Conservation (phyloP, 1,140 invertebrate species). For the Saccostrea cuccullata region DNA sequence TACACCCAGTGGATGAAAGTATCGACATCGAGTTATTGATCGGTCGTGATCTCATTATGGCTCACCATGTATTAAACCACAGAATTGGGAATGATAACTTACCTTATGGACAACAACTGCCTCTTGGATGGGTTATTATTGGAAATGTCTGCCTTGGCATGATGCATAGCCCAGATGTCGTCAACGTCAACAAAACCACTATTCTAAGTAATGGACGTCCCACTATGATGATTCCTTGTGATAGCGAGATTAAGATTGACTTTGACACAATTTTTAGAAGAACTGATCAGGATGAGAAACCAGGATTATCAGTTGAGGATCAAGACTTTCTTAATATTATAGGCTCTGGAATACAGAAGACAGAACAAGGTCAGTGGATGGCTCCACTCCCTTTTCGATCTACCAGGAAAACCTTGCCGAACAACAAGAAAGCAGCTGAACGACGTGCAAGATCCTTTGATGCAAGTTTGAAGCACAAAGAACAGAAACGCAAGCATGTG, state of each 20-base stretch:
- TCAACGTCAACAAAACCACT: slow-evolving; percentile 36
- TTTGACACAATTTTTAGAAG: slow-evolving; percentile 37
- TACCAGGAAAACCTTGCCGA: slow-evolving; percentile 20
- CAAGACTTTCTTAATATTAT: slow-evolving; percentile 55
- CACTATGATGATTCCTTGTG: slow-evolving; percentile 47
- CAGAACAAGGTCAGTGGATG: slow-evolving; percentile 42
- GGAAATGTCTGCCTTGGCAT: slow-evolving; percentile 34
- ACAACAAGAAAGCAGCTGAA: slow-evolving; percentile 43
- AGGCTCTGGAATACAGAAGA: slow-evolving; percentile 30
- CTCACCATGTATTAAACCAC: slow-evolving; percentile 53
- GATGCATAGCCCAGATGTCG: slow-evolving; percentile 15
- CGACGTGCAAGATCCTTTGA: slow-evolving; percentile 39
- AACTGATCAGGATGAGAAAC: slow-evolving; percentile 53
- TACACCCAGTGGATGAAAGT: slow-evolving; percentile 23
- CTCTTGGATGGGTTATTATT: slow-evolving; percentile 50
- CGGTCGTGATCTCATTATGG: slow-evolving; percentile 49
- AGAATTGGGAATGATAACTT: slow-evolving; percentile 1
- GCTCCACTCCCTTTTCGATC: slow-evolving; percentile 52
- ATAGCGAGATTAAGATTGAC: slow-evolving; percentile 26
- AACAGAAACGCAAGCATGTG: slow-evolving; percentile 46
- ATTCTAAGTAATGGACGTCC: slow-evolving; percentile 22
- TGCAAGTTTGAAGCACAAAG: slow-evolving; percentile 27
- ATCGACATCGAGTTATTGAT: slow-evolving; percentile 45
- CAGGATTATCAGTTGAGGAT: slow-evolving; percentile 52
- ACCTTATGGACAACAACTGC: slow-evolving; percentile 41